Base-by-base conservation (phyloP, 2,113 vertebrate species). In the Parus major region DNA sequence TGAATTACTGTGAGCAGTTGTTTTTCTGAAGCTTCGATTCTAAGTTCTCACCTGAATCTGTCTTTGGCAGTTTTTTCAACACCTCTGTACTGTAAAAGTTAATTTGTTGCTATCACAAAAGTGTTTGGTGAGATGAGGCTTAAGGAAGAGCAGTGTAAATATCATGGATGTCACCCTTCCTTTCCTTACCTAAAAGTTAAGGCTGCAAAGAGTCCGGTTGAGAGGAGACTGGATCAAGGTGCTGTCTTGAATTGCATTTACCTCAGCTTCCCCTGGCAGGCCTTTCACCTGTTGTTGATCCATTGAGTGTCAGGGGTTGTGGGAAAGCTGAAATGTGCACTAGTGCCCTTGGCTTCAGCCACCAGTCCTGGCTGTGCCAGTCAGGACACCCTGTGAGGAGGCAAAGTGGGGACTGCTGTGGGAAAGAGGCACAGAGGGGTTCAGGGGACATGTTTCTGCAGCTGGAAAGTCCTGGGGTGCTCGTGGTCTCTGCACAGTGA, bases 401-500 rank as follows among this genome's bases (percentile, higher is more conserved):
- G 27, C 56, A 72, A 46, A 35, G 21, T 0, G 11, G 42, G 49
- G 7, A 29, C 31, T 53, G 15, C 22, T 24, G 39, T 7, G 53
- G 41, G 64, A 27, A 66, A 46, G 41, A 80, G 44, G 12, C 20
- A 9, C 1, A 1, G 18, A 18, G 14, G 19, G 14, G 15, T 73
- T 56, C 64, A n/a, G 42, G 0, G 0, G 16, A 19, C 3, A 24
- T 63, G 20, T 27, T 86, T 57, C 27, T 53, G 57, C 18, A 41
- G 44, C 46, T 61, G 69, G 28, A 4, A 63, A 29, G 15, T 39
- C 60, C 17, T 3, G 1, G 18, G 7, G 11, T 33, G 27, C 56
- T 78, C 2, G 0, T 66, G 33, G 15, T 71, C 46, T 66, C 29
- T 77, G 35, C 35, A 24, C 1, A 4, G 44, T 8, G 2, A 5